phyloP scores from a whole-genome alignment of 2,888 invertebrate genomes.

The Steinernema hermaphroditum region DNA sequence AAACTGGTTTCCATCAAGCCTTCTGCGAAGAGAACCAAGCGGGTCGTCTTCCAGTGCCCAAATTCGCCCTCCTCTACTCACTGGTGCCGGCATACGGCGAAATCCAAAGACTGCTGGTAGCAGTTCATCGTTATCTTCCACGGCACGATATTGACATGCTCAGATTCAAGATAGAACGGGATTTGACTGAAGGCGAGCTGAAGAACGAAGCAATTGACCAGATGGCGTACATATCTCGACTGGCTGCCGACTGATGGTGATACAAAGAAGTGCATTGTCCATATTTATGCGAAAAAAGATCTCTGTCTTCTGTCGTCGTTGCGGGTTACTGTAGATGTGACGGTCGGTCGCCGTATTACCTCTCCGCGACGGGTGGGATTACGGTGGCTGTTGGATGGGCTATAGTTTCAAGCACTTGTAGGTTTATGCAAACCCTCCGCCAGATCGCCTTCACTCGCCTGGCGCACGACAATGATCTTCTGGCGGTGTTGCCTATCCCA shows the following conservation, averaged over 20 bases:
- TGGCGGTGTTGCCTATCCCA: not conserved
- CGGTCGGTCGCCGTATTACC: no score
- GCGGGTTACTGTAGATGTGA: not conserved
- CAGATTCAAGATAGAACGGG: not conserved
- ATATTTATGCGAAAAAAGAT: not conserved
- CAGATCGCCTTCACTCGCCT: constrained; percentile 2
- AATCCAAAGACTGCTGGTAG: not conserved
- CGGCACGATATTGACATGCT: constrained; percentile 13
- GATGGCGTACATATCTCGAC: not conserved
- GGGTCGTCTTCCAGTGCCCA: not conserved
- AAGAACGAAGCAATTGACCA: not conserved
- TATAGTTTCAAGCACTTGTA: no score
- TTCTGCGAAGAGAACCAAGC: not conserved
- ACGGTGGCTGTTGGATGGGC: no score
- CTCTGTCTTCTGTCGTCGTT: not conserved
- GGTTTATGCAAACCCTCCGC: not conserved
- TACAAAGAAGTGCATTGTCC: no score
- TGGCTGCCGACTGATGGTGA: not conserved
- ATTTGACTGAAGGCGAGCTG: not conserved
- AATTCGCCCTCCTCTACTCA: not conserved
- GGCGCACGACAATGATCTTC: not conserved
- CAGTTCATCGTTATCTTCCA: not conserved
- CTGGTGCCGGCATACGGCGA: not conserved
- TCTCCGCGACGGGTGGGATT: no score
- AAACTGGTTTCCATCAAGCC: not conserved